Percentiles rank a stretch among this genome's conserved stretches.
These are phyloP conservation scores for Girardinus metallicus DNA, from an alignment of 2,797 vertebrate species.

Conservation along the genomic window DNA sequence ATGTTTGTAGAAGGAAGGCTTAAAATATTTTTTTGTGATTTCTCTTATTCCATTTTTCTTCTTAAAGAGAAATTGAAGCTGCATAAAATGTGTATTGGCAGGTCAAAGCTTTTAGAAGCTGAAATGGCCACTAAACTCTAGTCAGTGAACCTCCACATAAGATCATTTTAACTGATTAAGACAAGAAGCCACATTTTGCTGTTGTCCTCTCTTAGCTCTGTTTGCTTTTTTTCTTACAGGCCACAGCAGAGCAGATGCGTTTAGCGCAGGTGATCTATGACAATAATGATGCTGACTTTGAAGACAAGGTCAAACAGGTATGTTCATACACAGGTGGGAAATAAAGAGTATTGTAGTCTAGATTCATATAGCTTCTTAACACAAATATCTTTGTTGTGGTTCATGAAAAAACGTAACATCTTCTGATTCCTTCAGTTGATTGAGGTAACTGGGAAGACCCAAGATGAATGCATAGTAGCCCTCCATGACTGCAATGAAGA, in stretches of 20 bases:
- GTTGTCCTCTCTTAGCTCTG: conserved; percentile 1
- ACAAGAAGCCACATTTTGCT: not conserved
- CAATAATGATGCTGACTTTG: conserved; percentile 96
- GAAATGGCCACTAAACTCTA: not conserved
- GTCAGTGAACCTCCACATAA: not conserved
- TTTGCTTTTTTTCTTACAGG: conserved; percentile 79
- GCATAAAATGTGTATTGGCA: not conserved
- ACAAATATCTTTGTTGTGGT: not conserved
- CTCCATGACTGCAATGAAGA: conserved; percentile 98
- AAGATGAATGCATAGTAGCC: conserved; percentile 96
- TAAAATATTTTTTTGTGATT: not conserved
- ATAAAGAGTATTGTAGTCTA: not conserved
- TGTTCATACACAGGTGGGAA: conserved; percentile 1
- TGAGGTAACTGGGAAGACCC: conserved; percentile 95
- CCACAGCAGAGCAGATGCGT: conserved; percentile 98
- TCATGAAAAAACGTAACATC: not conserved
- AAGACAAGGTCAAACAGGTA: conserved; percentile 96
- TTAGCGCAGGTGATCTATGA: conserved; percentile 97
- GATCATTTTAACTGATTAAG: not conserved
- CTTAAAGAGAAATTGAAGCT: not conserved
- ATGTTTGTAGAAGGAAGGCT: not conserved
- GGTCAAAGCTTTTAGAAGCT: not conserved
- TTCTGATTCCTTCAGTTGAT: conserved; percentile 85
- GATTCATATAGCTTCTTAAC: not conserved
- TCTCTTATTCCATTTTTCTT: not conserved